A percentile compares a stretch with the other conserved stretches of the same genome.
These are phyloP conservation scores for Ips nitidus DNA, from an alignment of 1,140 invertebrate genomes.

Conservation along the genomic window DNA sequence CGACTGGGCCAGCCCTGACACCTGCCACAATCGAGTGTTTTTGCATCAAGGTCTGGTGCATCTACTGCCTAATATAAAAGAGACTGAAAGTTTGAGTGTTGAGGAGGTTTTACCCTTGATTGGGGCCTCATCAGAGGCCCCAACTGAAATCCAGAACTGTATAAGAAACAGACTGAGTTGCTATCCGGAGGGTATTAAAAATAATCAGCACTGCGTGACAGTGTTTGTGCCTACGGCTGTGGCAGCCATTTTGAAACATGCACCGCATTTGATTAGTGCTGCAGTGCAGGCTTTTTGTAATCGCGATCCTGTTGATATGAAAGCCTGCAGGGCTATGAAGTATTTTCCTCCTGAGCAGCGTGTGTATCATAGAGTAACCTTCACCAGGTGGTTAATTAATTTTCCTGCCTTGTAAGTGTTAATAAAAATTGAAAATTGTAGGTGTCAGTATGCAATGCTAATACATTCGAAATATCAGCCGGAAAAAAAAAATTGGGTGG, in stretches of 20 bases:
- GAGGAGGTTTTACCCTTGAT: constrained; percentile 63
- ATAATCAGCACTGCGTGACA: constrained; percentile 72
- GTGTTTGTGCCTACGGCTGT: constrained; percentile 80
- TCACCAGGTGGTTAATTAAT: constrained; percentile 65
- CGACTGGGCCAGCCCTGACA: constrained; percentile 79
- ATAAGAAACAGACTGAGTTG: constrained; percentile 55
- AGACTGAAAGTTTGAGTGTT: constrained; percentile 42
- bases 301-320: constrained; percentile 73
- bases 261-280: constrained; percentile 75
- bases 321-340: constrained; percentile 74
- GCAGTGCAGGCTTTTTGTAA: constrained; percentile 85
- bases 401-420: neutral
- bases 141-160: constrained; percentile 64
- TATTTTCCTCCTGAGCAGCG: constrained; percentile 80
- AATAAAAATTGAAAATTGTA: neutral
- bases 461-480: constrained; percentile 79
- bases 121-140: constrained; percentile 60
- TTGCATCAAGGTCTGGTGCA: no score
- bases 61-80: no score
- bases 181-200: constrained; percentile 72
- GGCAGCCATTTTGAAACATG: constrained; percentile 75
- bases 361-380: constrained; percentile 71
- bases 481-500: constrained; percentile 75
- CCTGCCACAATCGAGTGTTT: constrained; percentile 74
- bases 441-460: constrained; percentile 88